Conservation (phyloP, 2,797 vertebrate genomes). For the Periparus ater region DNA sequence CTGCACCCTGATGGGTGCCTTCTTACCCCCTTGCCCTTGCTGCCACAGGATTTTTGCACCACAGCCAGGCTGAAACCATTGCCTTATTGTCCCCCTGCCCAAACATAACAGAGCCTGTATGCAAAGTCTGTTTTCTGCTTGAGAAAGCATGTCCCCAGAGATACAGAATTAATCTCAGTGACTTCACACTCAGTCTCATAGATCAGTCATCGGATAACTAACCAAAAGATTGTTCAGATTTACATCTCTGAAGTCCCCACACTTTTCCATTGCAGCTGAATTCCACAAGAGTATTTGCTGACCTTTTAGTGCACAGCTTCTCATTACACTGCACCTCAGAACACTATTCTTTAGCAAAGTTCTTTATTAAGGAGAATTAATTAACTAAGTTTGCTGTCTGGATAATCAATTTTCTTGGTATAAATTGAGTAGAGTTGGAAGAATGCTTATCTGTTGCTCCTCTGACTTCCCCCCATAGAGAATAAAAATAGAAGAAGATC, state of each 20-base stretch:
- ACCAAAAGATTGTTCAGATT: neutral
- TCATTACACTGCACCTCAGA: neutral
- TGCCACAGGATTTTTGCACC: neutral
- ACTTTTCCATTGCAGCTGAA: neutral
- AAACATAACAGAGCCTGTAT: neutral
- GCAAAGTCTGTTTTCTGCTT: neutral
- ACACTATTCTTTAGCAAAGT: neutral
- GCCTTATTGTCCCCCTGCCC: neutral
- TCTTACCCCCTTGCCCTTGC: neutral
- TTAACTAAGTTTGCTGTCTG: conserved; percentile 22
- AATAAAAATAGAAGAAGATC: conserved; percentile 42
- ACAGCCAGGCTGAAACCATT: neutral
- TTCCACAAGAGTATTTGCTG: neutral
- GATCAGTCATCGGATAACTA: neutral
- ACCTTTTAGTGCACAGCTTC: neutral
- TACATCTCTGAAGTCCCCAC: neutral
- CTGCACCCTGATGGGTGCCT: rapidly evolving
- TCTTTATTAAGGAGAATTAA: conserved; percentile 18
- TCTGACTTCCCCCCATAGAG: neutral
- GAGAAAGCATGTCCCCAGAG: neutral
- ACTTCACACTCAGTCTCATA: neutral
- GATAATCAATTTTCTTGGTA: conserved; percentile 38
- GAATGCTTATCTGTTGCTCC: neutral
- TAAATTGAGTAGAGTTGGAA: conserved; percentile 31
- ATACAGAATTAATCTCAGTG: neutral